phyloP scores from a whole-genome alignment of 2,888 invertebrate genomes.

The Hipparchia sbordonii region DNA sequence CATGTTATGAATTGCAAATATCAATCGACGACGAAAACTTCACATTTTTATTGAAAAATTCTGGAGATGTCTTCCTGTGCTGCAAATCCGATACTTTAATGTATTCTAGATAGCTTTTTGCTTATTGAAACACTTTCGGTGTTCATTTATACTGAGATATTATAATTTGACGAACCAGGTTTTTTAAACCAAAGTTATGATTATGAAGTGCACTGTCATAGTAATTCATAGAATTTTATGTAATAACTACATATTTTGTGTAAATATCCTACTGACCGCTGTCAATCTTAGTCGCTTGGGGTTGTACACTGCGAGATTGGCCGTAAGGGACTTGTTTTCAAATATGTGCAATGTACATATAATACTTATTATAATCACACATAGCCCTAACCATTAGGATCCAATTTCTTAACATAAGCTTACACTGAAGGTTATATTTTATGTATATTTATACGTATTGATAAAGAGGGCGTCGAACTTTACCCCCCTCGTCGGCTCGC shows the following conservation, averaged over 20 bases:
- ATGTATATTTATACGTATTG: slow-evolving; percentile 18
- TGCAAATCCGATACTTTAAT: not conserved
- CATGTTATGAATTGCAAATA: slow-evolving; percentile 15
- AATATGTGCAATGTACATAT: not conserved
- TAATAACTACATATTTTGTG: too few species aligned
- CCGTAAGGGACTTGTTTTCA: not conserved
- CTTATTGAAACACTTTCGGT: not conserved
- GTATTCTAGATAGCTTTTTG: not conserved
- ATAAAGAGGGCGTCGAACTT: slow-evolving; percentile 31
- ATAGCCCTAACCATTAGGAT: not conserved
- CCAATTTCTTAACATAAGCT: not conserved
- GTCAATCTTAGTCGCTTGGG: too few species aligned
- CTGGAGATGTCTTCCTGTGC: not conserved
- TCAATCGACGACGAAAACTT: not conserved
- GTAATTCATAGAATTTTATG: too few species aligned
- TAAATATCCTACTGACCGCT: too few species aligned
- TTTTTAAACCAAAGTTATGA: too few species aligned
- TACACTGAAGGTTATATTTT: slow-evolving; percentile 3
- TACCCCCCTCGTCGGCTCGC: slow-evolving; percentile 18
- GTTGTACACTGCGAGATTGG: not conserved
- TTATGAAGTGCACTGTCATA: too few species aligned
- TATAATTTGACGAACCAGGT: too few species aligned
- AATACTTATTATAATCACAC: not conserved
- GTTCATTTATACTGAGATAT: too few species aligned
- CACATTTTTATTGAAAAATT: slow-evolving; percentile 2